These are phyloP conservation scores for Proteles cristata DNA, from an alignment of 2,113 vertebrate genomes.

Conservation along the genomic window DNA sequence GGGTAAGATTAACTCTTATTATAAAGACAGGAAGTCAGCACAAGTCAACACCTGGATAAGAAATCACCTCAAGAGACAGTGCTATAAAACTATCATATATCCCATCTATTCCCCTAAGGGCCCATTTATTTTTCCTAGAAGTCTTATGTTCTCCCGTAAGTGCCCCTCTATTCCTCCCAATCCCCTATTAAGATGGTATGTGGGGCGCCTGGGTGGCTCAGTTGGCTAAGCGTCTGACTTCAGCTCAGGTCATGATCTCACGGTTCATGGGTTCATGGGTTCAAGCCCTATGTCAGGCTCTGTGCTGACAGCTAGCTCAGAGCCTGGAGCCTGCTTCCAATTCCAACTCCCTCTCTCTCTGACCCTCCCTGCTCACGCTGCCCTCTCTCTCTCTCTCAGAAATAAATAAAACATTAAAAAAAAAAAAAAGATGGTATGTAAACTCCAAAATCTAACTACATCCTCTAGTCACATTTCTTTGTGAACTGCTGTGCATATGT, in stretches of 20 bases:
- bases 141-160: background rate
- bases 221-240: no score
- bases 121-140: background rate
- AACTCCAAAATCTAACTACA: background rate
- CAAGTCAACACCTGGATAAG: background rate
- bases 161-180: background rate
- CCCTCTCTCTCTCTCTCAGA: no score
- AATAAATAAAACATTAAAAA: no score
- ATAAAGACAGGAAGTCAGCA: background rate
- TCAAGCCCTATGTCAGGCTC: no score
- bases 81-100: background rate
- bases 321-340: no score
- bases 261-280: no score
- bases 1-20: background rate
- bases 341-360: no score
- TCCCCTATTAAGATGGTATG: background rate
- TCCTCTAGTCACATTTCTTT: background rate
- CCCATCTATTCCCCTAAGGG: background rate
- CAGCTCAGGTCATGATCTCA: no score
- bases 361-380: no score
- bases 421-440: background rate
- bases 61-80: background rate
- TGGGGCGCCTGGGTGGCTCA: no score
- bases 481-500: background rate
- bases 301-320: no score